Conservation (phyloP, 1,140 invertebrate genomes). For the Helicorthomorpha holstii region DNA sequence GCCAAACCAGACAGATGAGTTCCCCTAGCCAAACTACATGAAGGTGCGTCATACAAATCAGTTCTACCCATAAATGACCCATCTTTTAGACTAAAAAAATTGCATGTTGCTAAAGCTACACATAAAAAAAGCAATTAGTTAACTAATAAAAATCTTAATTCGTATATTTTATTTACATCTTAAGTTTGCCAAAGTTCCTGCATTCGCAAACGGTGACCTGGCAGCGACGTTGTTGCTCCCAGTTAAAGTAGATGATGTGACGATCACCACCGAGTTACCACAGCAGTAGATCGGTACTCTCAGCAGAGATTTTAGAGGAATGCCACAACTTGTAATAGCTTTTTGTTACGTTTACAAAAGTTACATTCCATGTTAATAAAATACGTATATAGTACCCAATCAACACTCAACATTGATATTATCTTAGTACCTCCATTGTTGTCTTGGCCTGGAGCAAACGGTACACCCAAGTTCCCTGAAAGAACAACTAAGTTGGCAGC, state of each 20-base stretch:
- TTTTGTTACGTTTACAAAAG: too few species aligned
- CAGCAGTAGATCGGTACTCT: constrained; percentile 23
- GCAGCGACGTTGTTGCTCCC: constrained; percentile 14
- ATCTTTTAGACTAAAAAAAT: constrained; percentile 21
- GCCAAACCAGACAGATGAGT: constrained; percentile 18
- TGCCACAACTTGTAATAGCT: constrained; percentile 20
- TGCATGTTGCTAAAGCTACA: constrained; percentile 22
- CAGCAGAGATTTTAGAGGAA: constrained; percentile 20
- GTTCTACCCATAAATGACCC: constrained; percentile 19
- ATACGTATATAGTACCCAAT: too few species aligned
- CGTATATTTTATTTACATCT: constrained; percentile 15
- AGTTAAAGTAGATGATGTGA: constrained; percentile 18
- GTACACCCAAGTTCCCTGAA: constrained; percentile 11
- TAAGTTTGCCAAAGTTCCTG: constrained; percentile 17
- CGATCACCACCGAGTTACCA: constrained; percentile 20
- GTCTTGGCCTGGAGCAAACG: background rate
- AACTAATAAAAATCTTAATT: background rate
- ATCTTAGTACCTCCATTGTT: background rate
- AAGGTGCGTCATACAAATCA: constrained; percentile 22
- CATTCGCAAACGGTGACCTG: constrained; percentile 22
- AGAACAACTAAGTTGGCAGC: constrained; percentile 21
- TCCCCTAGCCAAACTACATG: constrained; percentile 21
- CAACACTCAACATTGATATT: too few species aligned
- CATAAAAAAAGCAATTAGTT: constrained; percentile 5
- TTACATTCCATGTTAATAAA: too few species aligned